A percentile compares a stretch with the other conserved stretches of the same genome.
phyloP scores from a whole-genome alignment of 2,888 invertebrate genomes.

The Branchipolynoe longqiensis region DNA sequence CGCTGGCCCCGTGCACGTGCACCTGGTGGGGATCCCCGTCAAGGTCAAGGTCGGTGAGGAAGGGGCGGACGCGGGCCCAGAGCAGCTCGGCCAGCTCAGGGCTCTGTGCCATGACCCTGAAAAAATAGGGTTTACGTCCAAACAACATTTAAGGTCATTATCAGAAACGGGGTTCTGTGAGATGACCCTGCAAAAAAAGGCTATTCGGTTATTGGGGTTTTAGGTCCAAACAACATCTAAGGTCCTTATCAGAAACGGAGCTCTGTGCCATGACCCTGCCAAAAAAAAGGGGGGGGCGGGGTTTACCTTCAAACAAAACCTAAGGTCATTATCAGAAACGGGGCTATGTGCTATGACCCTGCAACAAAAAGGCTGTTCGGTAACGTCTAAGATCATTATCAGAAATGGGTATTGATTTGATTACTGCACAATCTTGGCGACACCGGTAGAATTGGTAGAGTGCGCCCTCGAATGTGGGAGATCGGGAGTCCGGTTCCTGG shows the following conservation, averaged over 20 bases:
- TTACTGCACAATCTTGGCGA: no score
- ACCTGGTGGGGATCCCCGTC: slow-evolving; percentile 70
- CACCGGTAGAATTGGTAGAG: no score
- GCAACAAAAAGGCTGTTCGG: no score
- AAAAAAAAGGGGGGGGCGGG: no score
- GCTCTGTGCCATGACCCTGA: slow-evolving; percentile 72
- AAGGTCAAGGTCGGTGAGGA: slow-evolving; percentile 71
- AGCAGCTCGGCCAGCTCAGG: slow-evolving; percentile 69
- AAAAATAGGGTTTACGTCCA: not conserved
- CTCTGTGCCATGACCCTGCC: not conserved
- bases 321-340: no score
- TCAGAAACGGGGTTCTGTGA: not conserved
- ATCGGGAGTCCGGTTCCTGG: no score
- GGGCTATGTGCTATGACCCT: no score
- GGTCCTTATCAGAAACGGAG: not conserved
- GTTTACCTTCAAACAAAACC: no score
- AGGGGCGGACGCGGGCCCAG: slow-evolving; percentile 70
- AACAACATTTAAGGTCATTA: not conserved
- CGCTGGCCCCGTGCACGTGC: slow-evolving; percentile 72
- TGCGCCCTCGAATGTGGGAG: no score
- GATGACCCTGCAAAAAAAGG: not conserved
- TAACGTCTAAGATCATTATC: no score
- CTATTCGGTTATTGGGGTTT: not conserved
- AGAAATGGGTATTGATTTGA: no score
- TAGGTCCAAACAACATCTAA: not conserved